A percentile compares a stretch with the other conserved stretches of the same genome.
These are phyloP conservation scores for Oreamnos americanus DNA, from an alignment of 2,113 vertebrate species.

Conservation along the genomic window DNA sequence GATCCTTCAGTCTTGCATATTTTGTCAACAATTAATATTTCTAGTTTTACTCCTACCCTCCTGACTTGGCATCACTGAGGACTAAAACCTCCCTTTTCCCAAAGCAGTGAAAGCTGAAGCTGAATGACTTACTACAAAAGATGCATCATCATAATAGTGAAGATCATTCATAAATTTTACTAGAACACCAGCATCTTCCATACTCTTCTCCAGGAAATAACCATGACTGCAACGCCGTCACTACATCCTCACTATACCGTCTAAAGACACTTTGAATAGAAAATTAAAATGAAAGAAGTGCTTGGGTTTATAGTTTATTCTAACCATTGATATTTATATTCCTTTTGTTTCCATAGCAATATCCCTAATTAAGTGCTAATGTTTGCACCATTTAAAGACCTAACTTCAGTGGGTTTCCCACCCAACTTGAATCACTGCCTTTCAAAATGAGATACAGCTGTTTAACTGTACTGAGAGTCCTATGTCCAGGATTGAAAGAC, in stretches of 20 bases:
- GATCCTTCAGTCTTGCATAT: neutral
- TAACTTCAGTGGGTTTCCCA: neutral
- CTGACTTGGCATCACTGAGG: neutral
- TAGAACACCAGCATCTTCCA: neutral
- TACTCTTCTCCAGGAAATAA: neutral
- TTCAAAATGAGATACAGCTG: neutral
- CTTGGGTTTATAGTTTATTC: neutral
- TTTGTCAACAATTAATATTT: neutral
- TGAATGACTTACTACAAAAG: neutral
- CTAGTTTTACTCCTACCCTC: neutral
- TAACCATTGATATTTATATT: neutral
- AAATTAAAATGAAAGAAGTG: neutral
- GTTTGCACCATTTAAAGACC: neutral
- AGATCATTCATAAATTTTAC: neutral
- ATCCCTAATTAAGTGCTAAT: neutral
- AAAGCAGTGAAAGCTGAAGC: neutral
- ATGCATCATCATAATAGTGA: neutral
- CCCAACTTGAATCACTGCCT: rapidly evolving
- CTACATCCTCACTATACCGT: neutral
- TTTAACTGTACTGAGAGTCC: neutral
- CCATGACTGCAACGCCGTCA: neutral
- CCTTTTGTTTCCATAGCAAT: neutral
- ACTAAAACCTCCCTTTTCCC: neutral
- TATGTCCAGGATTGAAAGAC: neutral
- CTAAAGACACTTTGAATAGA: neutral